Conservation (phyloP, 2,113 vertebrate genomes). For the Gavia stellata region DNA sequence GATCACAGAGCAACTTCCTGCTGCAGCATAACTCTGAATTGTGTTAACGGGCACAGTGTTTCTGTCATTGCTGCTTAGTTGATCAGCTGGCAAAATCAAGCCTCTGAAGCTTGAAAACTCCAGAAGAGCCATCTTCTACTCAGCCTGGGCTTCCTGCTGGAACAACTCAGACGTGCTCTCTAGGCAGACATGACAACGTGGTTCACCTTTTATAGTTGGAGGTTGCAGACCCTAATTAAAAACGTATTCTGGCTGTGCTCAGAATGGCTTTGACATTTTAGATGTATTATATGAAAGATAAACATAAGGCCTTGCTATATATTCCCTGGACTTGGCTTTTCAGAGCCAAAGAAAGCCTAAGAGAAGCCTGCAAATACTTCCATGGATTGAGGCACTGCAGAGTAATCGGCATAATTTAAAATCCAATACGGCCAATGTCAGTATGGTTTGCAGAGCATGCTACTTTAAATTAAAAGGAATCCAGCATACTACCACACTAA, state of each 20-base stretch:
- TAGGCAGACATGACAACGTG: rapidly evolving
- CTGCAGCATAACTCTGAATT: not conserved
- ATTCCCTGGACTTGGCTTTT: not conserved
- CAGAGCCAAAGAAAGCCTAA: not conserved
- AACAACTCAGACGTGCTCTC: not conserved
- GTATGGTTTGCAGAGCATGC: not conserved
- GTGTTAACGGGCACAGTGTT: rapidly evolving
- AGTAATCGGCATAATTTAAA: not conserved
- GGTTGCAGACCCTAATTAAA: not conserved
- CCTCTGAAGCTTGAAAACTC: not conserved
- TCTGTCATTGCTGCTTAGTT: not conserved
- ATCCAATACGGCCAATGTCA: not conserved
- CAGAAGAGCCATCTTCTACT: not conserved
- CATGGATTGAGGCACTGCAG: not conserved
- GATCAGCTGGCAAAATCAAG: not conserved
- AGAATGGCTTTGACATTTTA: not conserved
- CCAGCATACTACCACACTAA: not conserved
- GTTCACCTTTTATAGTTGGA: not conserved
- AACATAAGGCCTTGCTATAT: not conserved
- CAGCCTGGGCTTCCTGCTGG: not conserved
- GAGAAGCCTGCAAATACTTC: not conserved
- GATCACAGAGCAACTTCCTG: not conserved
- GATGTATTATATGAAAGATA: not conserved
- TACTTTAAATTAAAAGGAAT: constrained; percentile 23
- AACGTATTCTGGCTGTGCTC: not conserved